Evolutionary conservation across 1,140 invertebrate species (phyloP).

Genomic region (Argopecten irradians): DNA sequence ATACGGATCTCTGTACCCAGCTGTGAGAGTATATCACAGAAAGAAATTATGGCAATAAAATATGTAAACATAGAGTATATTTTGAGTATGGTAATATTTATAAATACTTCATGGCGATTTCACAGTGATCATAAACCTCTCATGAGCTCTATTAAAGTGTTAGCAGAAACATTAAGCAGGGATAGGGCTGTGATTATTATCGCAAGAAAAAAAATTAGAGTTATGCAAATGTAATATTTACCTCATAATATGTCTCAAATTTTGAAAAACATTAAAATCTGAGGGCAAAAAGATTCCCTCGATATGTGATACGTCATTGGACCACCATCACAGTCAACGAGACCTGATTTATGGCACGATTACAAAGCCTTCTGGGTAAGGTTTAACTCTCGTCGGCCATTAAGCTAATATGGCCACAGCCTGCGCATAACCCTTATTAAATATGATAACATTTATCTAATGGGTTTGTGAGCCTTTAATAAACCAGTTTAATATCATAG

Average conservation of each 20-base stretch:
- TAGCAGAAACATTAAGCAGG: slow-evolving; percentile 6
- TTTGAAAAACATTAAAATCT: background rate
- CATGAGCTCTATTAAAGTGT: background rate
- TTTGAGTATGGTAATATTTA: slow-evolving; percentile 17
- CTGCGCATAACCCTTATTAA: background rate
- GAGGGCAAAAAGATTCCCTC: background rate
- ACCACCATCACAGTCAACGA: slow-evolving; percentile 10
- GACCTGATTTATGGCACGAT: background rate
- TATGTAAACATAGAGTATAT: slow-evolving; percentile 12
- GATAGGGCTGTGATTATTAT: background rate
- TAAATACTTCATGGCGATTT: slow-evolving; percentile 9
- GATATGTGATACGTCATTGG: background rate
- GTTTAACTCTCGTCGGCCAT: background rate
- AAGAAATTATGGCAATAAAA: slow-evolving; percentile 11
- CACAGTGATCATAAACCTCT: background rate
- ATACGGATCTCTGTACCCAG: background rate
- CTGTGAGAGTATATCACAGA: slow-evolving; percentile 2
- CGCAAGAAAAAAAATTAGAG: background rate
- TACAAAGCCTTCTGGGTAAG: background rate
- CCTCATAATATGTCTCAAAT: slow-evolving; percentile 22
- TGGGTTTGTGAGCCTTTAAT: background rate
- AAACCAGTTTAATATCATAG: background rate
- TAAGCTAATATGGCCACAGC: background rate
- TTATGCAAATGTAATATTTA: slow-evolving; percentile 19
- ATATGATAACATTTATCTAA: background rate